Base-by-base conservation (phyloP, 2,113 vertebrate species). In the Phalacrocorax brasilianus region DNA sequence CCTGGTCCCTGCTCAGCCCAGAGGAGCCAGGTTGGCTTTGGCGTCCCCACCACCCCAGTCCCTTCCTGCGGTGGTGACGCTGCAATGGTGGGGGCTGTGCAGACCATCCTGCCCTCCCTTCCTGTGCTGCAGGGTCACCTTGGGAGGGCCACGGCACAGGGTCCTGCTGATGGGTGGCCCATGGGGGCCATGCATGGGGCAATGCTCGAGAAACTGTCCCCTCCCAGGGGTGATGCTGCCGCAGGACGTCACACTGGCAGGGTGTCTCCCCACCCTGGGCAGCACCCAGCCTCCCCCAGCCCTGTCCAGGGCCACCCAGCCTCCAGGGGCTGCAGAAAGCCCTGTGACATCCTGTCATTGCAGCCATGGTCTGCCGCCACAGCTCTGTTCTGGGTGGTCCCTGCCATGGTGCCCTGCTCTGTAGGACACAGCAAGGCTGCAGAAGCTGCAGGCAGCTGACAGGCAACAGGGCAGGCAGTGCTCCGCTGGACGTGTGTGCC, bases 51-150 rank as follows among this genome's bases (percentile, higher is more conserved):
- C 2, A 3, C 12, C 35, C 42, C 1, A 0, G 13, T 75, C 50
- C 18, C 15, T 70, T 49, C 24, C 8, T 18, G 5, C 23, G 8
- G 21, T 38, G 1, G 8, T 42, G 55, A 27, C 1, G 1, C 22
- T n/a, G 16, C 17, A 1, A 20, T 5, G 23, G 22, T 9, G 10
- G 4, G 18, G 7, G 7, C 20, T 0, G 1, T 30, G 68, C 44
- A 44, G 68, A 35, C 8, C 59, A 14, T 13, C n/a, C 58, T 73
- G 50, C 32, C 44, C 32, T 21, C 33, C 32, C 40, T 4, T 3
- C 23, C 24, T 26, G 26, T 74, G 55, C 33, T 58, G 63, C 65
- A 33, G 19, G 12, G 28, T 45, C 56, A 28, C 66, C 17, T 14
- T 11, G 9, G 42, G 30, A 27, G 27, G 27, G 24, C 11, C 59